Evolutionary conservation across 2,888 invertebrate genomes (phyloP).

Genomic region (Doris montereyensis): DNA sequence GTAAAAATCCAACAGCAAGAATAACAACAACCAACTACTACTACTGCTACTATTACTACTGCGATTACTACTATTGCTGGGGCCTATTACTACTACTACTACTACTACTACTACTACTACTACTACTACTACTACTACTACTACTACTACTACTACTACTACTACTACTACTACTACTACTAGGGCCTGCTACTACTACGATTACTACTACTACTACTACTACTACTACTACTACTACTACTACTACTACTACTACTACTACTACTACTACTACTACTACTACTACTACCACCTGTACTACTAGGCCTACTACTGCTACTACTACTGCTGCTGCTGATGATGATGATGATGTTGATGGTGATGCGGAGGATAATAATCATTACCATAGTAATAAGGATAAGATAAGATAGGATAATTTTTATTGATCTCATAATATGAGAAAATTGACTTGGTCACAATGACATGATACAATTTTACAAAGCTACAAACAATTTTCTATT

Average conservation of each 20-base stretch:
- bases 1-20: too few species aligned
- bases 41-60: neutral
- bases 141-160: slow-evolving; percentile 5
- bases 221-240: slow-evolving; percentile 17
- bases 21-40: too few species aligned
- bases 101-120: neutral
- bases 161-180: slow-evolving; percentile 11
- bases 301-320: slow-evolving; percentile 6
- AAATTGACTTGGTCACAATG: too few species aligned
- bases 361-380: neutral
- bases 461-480: too few species aligned
- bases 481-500: too few species aligned
- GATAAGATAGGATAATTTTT: neutral
- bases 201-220: neutral
- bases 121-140: neutral
- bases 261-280: slow-evolving; percentile 20
- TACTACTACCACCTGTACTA: slow-evolving; percentile 8
- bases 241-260: slow-evolving; percentile 20
- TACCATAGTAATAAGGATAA: neutral
- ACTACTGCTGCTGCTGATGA: slow-evolving; percentile 1
- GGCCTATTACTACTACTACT: neutral
- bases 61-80: neutral
- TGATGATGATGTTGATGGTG: neutral
- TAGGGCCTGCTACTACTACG: neutral
- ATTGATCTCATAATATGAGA: too few species aligned